Conservation (phyloP, 2,888 invertebrate species). For the Oscheius sp. region DNA sequence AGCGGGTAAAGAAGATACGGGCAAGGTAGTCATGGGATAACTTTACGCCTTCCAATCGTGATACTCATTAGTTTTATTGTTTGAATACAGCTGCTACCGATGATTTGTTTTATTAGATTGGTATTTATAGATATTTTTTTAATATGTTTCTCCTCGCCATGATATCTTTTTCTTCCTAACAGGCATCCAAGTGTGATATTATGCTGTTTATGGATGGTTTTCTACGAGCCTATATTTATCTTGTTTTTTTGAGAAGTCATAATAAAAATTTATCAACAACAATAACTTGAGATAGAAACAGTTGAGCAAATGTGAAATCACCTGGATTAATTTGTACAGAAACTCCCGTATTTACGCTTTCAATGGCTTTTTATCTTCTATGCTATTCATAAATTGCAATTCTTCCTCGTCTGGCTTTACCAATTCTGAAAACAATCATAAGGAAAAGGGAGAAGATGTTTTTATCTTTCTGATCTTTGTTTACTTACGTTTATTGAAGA, state of each 20-base stretch:
- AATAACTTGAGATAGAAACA: constrained; percentile 7
- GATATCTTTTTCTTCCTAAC: not conserved
- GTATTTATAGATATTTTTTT: constrained; percentile 9
- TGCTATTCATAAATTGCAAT: not conserved
- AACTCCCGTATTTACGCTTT: constrained; percentile 1
- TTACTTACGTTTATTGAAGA: constrained; percentile 49
- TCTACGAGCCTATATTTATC: too few species aligned
- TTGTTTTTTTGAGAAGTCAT: too few species aligned
- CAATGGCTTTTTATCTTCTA: constrained; percentile 5
- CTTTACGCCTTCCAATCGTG: not conserved
- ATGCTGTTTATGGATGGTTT: too few species aligned
- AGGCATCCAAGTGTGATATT: constrained; percentile 18
- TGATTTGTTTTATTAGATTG: not conserved
- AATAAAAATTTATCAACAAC: not conserved
- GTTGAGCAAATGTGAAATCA: constrained; percentile 11
- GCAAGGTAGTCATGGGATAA: constrained; percentile 53
- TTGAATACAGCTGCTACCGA: constrained; percentile 1
- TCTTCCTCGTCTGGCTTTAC: constrained; percentile 13
- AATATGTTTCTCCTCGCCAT: not conserved
- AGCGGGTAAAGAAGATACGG: constrained; percentile 74
- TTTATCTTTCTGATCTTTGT: not conserved
- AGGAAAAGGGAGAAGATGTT: not conserved
- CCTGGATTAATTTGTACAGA: constrained; percentile 6
- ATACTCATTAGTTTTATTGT: not conserved
- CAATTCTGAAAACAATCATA: not conserved